Percentiles rank a stretch among this genome's conserved stretches.
These are phyloP conservation scores for Sitodiplosis mosellana DNA, from an alignment of 1,140 invertebrate species.

Conservation along the genomic window DNA sequence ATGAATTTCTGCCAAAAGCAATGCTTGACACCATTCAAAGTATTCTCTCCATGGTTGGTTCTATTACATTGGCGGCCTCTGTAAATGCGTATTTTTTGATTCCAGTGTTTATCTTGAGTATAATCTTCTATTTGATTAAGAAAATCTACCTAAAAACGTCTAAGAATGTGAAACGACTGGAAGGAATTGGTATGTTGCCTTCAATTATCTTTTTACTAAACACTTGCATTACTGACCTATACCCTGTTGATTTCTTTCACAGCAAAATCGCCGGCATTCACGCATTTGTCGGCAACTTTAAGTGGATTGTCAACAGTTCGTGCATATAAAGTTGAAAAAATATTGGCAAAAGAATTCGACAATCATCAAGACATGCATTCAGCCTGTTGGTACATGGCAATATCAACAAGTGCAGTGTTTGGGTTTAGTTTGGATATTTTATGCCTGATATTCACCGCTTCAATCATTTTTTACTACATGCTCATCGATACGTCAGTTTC, in stretches of 20 bases:
- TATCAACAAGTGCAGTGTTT: slow-evolving; percentile 64
- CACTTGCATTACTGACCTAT: not conserved
- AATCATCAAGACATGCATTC: slow-evolving; percentile 41
- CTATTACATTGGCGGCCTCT: slow-evolving; percentile 45
- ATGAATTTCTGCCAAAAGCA: slow-evolving; percentile 39
- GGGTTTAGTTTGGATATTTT: slow-evolving; percentile 54
- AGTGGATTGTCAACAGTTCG: slow-evolving; percentile 65
- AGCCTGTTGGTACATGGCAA: slow-evolving; percentile 52
- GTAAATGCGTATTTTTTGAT: slow-evolving; percentile 55
- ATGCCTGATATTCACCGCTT: slow-evolving; percentile 45
- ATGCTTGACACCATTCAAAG: slow-evolving; percentile 39
- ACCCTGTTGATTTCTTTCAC: too few species aligned
- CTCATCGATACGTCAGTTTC: slow-evolving; percentile 29
- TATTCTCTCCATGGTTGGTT: slow-evolving; percentile 38
- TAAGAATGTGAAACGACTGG: slow-evolving; percentile 67
- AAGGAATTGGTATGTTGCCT: slow-evolving; percentile 48
- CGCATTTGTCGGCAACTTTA: slow-evolving; percentile 61
- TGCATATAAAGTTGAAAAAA: slow-evolving; percentile 44
- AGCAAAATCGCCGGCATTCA: slow-evolving; percentile 67
- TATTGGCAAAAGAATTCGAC: slow-evolving; percentile 55
- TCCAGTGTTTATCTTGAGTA: slow-evolving; percentile 43
- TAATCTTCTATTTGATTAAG: slow-evolving; percentile 54
- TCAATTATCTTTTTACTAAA: slow-evolving; percentile 1
- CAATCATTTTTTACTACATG: slow-evolving; percentile 42
- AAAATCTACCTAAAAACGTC: slow-evolving; percentile 65